Evolutionary conservation across 2,888 invertebrate species (phyloP), one percentile per base, ranked within the genome.

Genomic region (Napeogenes inachia): DNA sequence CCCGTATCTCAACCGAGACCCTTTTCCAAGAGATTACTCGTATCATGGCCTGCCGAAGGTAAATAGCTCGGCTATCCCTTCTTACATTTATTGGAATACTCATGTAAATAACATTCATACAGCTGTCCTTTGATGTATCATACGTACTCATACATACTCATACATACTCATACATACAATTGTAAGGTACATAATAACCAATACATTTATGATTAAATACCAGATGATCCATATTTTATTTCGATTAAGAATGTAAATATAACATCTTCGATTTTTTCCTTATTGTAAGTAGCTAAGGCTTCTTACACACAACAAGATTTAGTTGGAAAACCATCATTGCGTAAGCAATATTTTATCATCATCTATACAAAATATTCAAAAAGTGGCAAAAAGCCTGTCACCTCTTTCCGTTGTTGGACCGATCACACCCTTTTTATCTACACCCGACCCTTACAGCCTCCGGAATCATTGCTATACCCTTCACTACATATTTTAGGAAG

Each of bases 11-110:
- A 66, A 63, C 70, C 70, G 67, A 67, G 77, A 81, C 85, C 86
- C 84, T 82, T 87, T 83, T 83, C 81, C 78, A 69, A 76, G 74
- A 87, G 85, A 87, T 88, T 86, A 86, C 84, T 76, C 81, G 76
- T 82, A 84, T 87, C 82, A 80, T 76, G 76, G 74, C 73, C 75
- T 69, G 71, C 74, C 72, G 73, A 70, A 78, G 78, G 80, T 79
- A 83, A 79, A 82, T 81, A 80, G 77, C 74, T 72, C 64, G 68
- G 69, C 62, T 70, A 74, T 75, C 78, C 79, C 77, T 77, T 75
- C 75, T 78, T 76, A 84, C 78, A 81, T 82, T 82, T 84, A 84
- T 83, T 76, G 78, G 75, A 77, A 83, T 78, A 75, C 76, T 78
- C 80, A 84, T 86, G 84, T 85, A 87, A 88, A 87, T 87, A 87